Evolutionary conservation across 2,888 invertebrate genomes (phyloP), one percentile per base, ranked within the genome.

Genomic region (Pammene aurita): DNA sequence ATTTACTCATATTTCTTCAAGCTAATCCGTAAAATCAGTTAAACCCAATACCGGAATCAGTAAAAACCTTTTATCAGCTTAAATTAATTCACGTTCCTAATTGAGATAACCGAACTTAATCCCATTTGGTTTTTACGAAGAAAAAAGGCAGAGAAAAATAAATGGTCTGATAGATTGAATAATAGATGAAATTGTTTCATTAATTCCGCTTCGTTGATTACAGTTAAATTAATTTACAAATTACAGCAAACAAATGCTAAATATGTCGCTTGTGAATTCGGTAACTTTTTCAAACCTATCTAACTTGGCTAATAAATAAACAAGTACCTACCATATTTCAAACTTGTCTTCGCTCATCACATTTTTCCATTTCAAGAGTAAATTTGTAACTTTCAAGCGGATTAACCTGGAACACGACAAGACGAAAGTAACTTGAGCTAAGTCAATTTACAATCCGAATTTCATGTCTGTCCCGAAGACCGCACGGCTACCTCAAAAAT

Each of bases 381-480:
- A 81, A 79, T 78, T 67, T 78, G 75, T 77, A 76, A 74, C 71
- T 74, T 79, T 76, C 72, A 75, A 78, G 73, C 61, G 72, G 80
- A 82, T 82, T 81, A 79, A 80, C 78, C 74, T 77, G 70, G 67
- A 66, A 69, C 67, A 65, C 56, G 67, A 68, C 67, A 72, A 68
- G 69, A 73, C 70, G 78, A 66, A 78, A 81, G 77, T 75, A 82
- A 84, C 80, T 85, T 86, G 74, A 74, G 70, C 75, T 83, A 84
- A 88, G 86, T 85, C 81, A 86, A 87, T 87, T 88, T 84, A 80
- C 78, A 78, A 77, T 75, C 76, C 73, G 75, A 81, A 82, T 80
- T 82, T 80, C 78, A 74, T 75, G 77, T 75, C 77, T 72, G 54
- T 76, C 74, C 73, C 74, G 66, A 72, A 72, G 70, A 76, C 80